Base-by-base conservation (phyloP, 2,888 invertebrate species). In the Terebella lapidaria region DNA sequence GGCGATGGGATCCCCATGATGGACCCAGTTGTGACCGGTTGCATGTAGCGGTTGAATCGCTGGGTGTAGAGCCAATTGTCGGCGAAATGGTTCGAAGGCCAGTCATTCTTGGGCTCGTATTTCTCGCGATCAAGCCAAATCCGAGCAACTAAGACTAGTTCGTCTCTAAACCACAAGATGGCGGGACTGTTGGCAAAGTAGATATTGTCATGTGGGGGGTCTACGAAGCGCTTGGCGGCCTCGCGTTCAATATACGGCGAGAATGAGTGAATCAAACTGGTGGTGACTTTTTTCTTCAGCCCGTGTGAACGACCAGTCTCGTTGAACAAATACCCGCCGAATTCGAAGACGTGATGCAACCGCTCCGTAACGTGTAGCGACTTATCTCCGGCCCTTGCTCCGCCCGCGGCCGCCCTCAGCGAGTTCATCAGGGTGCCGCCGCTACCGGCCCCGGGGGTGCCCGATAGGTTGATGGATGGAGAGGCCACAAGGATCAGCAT, bases 31-130 rank as follows among this genome's bases (percentile, higher is more conserved):
- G 59, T 61, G 15, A 65, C 29, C 5, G 71, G 71, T 26, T 59
- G 56, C 62, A 71, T 61, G 29, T 63, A 49, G 15, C 27, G 20
- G 57, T 71, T 64, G 57, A 68, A 71, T 54, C 57, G 61, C 60
- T 71, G 71, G 4, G 66, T 66, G 63, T 65, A 71, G 1, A 71
- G 63, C 60, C 66, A 71, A 55, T 71, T 71, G 59, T 71, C 71
- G n/a, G 66, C 63, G 57, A 71, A 71, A 47, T 69, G 67, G 54
- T 70, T 71, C 3, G 68, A 56, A 20, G 70, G 70, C 67, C 68
- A 69, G 59, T 67, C 57, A 15, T 65, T 59, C 46, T 66, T 66
- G 18, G 61, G 46, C 45, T 69, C 68, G 55, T 69, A 71, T 27
- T 59, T 66, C 57, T 71, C 71, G 25, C 68, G 54, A 42, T 67